Evolutionary conservation across 2,888 invertebrate species (phyloP), one percentile per base, ranked within the genome.

Genomic region (Cremastinae sp.): DNA sequence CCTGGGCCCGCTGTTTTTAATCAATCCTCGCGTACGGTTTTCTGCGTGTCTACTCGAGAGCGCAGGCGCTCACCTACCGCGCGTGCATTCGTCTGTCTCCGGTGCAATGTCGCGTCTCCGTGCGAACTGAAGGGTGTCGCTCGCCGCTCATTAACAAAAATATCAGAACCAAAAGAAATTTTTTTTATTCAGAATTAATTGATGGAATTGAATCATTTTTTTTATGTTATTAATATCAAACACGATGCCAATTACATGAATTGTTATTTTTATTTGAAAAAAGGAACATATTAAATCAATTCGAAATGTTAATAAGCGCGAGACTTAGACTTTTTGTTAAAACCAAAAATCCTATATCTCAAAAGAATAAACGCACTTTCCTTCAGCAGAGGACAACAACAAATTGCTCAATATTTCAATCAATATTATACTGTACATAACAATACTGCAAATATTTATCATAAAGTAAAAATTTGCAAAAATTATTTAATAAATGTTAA

Each of bases 41-140:
- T 43, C 18, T 62, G 16, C 61, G 58, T 64, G 37, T 64, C 61
- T 53, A 62, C 45, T 39, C 51, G 69, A 64, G 65, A 56, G 70
- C 76, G 76, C 76, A 74, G 66, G 73, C 73, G 73, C 76, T 37
- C 37, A 73, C 65, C 56, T 73, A 22, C 59, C 53, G 61, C 70
- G 61, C 73, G 73, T 70, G 69, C 61, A 76, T 70, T 70, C 61
- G 59, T 22, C 55, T 61, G 28, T 55, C 68, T 58, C 53, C 22
- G 66, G 18, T 76, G 64, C 69, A 72, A 53, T 47, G 35, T 64
- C 59, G 51, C 28, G n/a, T 22, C 14, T 61, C 18, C 10, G 43
- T 43, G 10, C 28, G 12, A 28, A 28, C n/a, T 47, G 2, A 37
- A 20, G 14, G 51, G 20, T 51, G 39, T 10, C 3, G 5, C 35